Base-by-base conservation (phyloP, 2,888 invertebrate species). In the Campoletis raptor region DNA sequence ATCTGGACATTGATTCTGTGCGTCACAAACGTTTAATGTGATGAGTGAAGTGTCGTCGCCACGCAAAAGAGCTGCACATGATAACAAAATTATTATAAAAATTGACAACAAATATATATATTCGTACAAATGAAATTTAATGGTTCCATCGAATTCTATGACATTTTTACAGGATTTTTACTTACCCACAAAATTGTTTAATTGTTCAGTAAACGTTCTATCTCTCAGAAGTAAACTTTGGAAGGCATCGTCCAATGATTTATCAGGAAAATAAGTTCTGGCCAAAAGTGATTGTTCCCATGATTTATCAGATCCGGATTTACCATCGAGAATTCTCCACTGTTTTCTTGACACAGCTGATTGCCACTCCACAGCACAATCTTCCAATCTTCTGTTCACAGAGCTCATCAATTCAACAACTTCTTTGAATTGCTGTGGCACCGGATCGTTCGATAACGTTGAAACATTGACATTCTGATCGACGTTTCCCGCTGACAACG, bases 281-380 rank as follows among this genome's bases (percentile, higher is more conserved):
- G 90, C 86, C 12, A 94, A 86, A 57, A 93, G 85, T 7, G 92
- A 91, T 45, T 90, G 88, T 77, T 92, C 91, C 90, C 90, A 90
- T 8, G 90, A 81, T 76, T 89, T 86, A 30, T 82, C 73, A 12
- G 85, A 48, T 12, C 48, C 76, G 9, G 89, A 70, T 73, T 90
- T 89, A 0, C 86, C 85, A 61, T 91, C 90, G 36, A 92, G 81
- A 36, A 91, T 89, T 87, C 90, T 90, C 93, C 93, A 93, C 79
- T 93, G 93, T 74, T 89, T 89, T 36, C 90, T 89, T 7, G 93
- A 93, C 42, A 93, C 83, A 57, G 88, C 81, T 0, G 92, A 90
- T 86, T 92, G 91, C 89, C 91, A 91, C 78, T 92, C 92, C 36
- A 92, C 89, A 5, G 92, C 91, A 45, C 92, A 91, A 79, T 93